Conservation (phyloP, 2,113 vertebrate species). For the Engystomops pustulosus region DNA sequence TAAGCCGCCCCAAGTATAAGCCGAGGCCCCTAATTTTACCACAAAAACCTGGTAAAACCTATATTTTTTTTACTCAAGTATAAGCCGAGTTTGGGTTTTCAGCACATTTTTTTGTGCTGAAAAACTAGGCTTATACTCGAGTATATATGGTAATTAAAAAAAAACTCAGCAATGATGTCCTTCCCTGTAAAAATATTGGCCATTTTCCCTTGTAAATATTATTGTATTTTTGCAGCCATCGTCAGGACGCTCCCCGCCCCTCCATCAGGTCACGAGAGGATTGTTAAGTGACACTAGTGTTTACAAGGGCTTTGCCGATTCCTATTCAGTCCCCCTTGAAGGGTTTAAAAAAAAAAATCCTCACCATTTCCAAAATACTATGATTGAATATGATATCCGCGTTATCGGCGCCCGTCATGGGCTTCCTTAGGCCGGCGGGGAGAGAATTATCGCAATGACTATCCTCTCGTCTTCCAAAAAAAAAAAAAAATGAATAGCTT, state of each 20-base stretch:
- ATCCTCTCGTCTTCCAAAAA: conserved; percentile 66
- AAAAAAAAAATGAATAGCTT: conserved; percentile 80
- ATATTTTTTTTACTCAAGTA: too few species aligned
- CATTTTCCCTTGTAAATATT: too few species aligned
- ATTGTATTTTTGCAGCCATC: background rate
- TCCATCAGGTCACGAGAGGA: conserved; percentile 45
- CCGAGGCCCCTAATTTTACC: too few species aligned
- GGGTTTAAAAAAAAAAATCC: conserved; percentile 39
- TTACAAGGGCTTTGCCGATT: conserved; percentile 30
- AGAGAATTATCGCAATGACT: conserved; percentile 66
- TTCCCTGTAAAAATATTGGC: too few species aligned
- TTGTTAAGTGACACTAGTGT: conserved; percentile 53
- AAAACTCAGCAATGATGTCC: too few species aligned
- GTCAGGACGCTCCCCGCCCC: background rate
- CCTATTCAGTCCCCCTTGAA: conserved; percentile 23
- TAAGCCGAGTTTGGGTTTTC: too few species aligned
- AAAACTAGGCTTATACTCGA: too few species aligned
- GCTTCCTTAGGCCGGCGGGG: conserved; percentile 4
- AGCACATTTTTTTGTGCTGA: too few species aligned
- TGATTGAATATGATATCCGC: conserved; percentile 39
- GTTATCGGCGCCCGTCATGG: conserved; percentile 1
- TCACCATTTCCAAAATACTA: conserved; percentile 16
- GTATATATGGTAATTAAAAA: too few species aligned
- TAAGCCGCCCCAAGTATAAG: too few species aligned
- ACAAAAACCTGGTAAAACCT: too few species aligned